Evolutionary conservation across 2,888 invertebrate species (phyloP).

Genomic region (Pseudanteris insignis): DNA sequence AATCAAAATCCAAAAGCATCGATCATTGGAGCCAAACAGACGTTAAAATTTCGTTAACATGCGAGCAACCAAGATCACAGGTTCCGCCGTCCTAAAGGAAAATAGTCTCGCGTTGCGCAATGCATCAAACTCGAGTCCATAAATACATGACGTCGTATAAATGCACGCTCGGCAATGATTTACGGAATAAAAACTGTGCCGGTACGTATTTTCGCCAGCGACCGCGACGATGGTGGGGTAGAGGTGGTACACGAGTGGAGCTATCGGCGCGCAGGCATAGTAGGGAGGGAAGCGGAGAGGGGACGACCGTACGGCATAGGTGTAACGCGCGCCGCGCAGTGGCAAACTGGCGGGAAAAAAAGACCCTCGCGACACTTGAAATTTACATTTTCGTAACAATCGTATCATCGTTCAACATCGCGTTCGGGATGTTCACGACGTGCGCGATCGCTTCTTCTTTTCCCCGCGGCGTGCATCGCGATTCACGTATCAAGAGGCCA

Average conservation of each 20-base stretch:
- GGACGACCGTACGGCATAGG: neutral
- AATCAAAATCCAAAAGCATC: too few relatives aligned
- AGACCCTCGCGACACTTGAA: constrained; percentile 16
- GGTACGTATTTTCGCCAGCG: constrained; percentile 1
- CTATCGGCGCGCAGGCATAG: too few relatives aligned
- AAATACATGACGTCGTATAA: constrained; percentile 27
- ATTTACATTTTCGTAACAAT: constrained; percentile 45
- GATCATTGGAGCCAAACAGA: too few relatives aligned
- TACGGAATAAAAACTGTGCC: constrained; percentile 34
- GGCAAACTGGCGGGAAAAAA: constrained; percentile 29
- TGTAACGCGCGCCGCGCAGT: constrained; percentile 21
- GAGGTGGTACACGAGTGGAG: too few relatives aligned
- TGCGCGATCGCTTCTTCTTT: constrained; percentile 40
- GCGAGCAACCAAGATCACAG: too few relatives aligned
- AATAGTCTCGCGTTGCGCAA: too few relatives aligned
- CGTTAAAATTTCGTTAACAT: too few relatives aligned
- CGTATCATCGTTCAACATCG: constrained; percentile 44
- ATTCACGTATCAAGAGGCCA: constrained; percentile 43
- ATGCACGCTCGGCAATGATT: constrained; percentile 23
- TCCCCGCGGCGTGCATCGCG: constrained; percentile 38
- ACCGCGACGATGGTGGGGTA: too few relatives aligned
- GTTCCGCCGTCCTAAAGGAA: constrained; percentile 24
- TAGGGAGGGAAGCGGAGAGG: neutral
- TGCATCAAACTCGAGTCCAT: constrained; percentile 38
- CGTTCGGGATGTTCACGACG: constrained; percentile 33